Base-by-base conservation (phyloP, 2,113 vertebrate genomes). In the Lagopus leucura region DNA sequence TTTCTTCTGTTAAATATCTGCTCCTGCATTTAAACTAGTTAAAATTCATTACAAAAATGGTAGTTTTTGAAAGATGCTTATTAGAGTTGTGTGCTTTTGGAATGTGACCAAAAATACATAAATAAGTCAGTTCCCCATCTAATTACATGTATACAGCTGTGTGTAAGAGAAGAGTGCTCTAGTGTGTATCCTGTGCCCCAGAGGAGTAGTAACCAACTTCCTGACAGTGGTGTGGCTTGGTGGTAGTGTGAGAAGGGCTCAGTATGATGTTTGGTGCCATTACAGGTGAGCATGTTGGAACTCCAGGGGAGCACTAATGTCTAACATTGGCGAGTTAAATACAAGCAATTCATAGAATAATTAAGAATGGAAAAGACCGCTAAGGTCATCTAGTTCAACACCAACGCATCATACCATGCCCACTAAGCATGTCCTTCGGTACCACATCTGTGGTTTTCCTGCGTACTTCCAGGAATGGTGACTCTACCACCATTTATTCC, bases 211-310 rank as follows among this genome's bases (percentile, higher is more conserved):
- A 8, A 17, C 38, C 38, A 28, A 6, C 38, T 64, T 64, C 38
- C 16, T 19, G 25, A 7, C 52, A 54, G 52, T 17, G 27, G 38
- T 28, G 61, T 17, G 15, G 36, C 25, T 40, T 63, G 36, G 24
- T 27, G 60, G 8, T 6, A 28, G 10, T 0, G 0, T 3, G 8
- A 36, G 61, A 86, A 64, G 54, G 11, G 38, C 15, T 3, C 38
- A 14, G 21, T 1, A 11, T 48, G n/a, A 21, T 3, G 0, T 45
- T 70, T 13, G 30, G 18, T 63, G 14, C 34, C 52, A 2, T 40
- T 45, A 40, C 8, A 47, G 28, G 1, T 22, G 1, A 24, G 16
- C 4, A 4, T 5, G 0, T 32, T 36, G 58, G 34, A 7, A 13
- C 27, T 22, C 27, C 78, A n/a, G 32, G 28, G 32, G 25, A 78